Conservation (phyloP, 92 coral and sea anemone species). For the Umimayanthus chanpuru region DNA sequence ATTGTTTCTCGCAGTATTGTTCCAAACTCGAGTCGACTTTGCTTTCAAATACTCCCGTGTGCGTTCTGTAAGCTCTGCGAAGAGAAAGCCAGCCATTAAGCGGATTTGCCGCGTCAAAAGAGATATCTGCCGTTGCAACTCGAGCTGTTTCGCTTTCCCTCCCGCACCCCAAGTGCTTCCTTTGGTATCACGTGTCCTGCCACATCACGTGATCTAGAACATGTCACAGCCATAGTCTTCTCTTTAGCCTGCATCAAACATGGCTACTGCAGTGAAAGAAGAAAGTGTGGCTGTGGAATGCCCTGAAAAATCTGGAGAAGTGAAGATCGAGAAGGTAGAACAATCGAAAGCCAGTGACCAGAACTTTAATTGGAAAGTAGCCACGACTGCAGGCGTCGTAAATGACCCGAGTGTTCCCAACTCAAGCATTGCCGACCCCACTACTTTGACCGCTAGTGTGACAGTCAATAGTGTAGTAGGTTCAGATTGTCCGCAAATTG, state of each 20-base stretch:
- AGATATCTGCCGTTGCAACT: conserved; percentile 9
- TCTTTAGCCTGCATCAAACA: conserved; percentile 73
- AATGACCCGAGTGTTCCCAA: conserved; percentile 70
- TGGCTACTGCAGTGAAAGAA: conserved; percentile 84
- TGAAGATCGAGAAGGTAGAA: conserved; percentile 92
- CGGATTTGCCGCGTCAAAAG: conserved; percentile 17
- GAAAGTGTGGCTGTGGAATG: conserved; percentile 76
- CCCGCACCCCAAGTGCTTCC: conserved; percentile 58
- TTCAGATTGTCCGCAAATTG: conserved; percentile 84
- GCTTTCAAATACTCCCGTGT: conserved; percentile 55
- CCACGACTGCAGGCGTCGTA: conserved; percentile 74
- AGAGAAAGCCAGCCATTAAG: conserved; percentile 15
- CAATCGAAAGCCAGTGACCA: conserved; percentile 86
- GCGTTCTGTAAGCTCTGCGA: conserved; percentile 56
- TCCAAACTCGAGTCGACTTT: conserved; percentile 55
- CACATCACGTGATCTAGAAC: conserved; percentile 69
- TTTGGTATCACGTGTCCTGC: conserved; percentile 78
- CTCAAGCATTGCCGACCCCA: conserved; percentile 58
- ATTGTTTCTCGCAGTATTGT: conserved; percentile 86
- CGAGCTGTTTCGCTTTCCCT: conserved; percentile 28
- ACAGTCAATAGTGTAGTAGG: conserved; percentile 78
- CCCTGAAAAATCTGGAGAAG: conserved; percentile 92
- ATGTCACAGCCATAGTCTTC: conserved; percentile 82
- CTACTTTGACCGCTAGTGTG: conserved; percentile 66
- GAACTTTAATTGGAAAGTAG: conserved; percentile 87